These are phyloP conservation scores for Tenthredo distinguenda DNA, from an alignment of 2,888 invertebrate species.

Conservation along the genomic window DNA sequence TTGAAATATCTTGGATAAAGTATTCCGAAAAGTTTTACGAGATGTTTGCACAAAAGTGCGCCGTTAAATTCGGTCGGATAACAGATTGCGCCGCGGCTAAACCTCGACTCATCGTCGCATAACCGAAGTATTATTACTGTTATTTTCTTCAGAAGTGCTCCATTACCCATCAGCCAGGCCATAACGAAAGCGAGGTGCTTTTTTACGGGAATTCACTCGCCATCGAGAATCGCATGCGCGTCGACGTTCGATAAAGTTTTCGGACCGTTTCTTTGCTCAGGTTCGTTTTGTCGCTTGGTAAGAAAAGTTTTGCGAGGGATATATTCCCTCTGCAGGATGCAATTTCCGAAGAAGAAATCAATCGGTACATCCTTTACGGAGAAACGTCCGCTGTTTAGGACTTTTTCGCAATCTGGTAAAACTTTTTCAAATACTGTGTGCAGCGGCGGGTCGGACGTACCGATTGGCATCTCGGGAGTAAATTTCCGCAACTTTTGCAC, in stretches of 20 bases:
- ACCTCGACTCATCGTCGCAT: conserved; percentile 27
- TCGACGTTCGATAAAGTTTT: background rate
- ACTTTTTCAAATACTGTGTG: conserved; percentile 31
- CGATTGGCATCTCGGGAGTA: conserved; percentile 26
- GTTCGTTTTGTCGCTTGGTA: background rate
- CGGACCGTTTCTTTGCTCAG: background rate
- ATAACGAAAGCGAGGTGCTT: conserved; percentile 16
- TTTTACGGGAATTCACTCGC: conserved; percentile 29
- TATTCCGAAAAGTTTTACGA: background rate
- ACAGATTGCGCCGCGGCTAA: background rate
- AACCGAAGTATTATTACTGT: conserved; percentile 48
- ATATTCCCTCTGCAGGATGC: background rate
- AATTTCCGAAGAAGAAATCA: conserved; percentile 19
- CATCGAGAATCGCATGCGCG: background rate
- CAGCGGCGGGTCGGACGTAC: background rate
- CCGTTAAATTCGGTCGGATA: conserved; percentile 25
- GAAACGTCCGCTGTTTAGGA: conserved; percentile 19
- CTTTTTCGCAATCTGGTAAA: conserved; percentile 2
- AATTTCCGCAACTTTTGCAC: conserved; percentile 18
- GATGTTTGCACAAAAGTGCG: background rate
- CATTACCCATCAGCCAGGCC: conserved; percentile 21
- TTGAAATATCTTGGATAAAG: background rate
- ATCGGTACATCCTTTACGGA: background rate
- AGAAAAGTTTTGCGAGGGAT: background rate
- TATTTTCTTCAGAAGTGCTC: conserved; percentile 43